Conservation (phyloP, 2,113 vertebrate genomes). For the Cavia aperea region DNA sequence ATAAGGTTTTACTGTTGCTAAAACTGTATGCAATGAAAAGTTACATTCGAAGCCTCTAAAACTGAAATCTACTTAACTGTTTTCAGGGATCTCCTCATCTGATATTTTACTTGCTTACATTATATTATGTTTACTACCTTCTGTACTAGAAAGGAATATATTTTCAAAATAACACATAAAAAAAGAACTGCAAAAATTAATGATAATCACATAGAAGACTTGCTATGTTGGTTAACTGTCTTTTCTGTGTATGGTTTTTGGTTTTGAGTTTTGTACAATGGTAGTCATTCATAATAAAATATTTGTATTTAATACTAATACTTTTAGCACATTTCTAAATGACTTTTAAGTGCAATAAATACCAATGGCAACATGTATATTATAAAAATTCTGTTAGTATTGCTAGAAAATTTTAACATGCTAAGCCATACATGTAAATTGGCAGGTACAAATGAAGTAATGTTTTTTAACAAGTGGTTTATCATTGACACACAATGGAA, state of each 20-base stretch:
- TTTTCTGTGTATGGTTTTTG: background rate
- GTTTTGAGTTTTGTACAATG: background rate
- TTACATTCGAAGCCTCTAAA: conserved; percentile 1
- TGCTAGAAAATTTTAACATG: background rate
- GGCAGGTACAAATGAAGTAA: background rate
- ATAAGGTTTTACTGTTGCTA: conserved; percentile 27
- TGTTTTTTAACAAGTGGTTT: background rate
- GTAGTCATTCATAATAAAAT: background rate
- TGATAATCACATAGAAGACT: background rate
- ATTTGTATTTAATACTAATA: background rate
- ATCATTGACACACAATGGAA: background rate
- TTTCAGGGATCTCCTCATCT: background rate
- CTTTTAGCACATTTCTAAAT: background rate
- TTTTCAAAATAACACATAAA: background rate
- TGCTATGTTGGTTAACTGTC: background rate
- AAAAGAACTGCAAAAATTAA: background rate
- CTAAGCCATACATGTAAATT: background rate
- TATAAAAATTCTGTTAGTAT: background rate
- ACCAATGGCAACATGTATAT: background rate
- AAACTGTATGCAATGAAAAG: conserved; percentile 36
- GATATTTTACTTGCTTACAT: background rate
- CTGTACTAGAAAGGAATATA: background rate
- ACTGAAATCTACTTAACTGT: background rate
- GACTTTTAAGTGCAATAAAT: background rate
- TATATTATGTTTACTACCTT: background rate